Conservation (phyloP, 2,888 invertebrate species). For the Vanessa cardui region DNA sequence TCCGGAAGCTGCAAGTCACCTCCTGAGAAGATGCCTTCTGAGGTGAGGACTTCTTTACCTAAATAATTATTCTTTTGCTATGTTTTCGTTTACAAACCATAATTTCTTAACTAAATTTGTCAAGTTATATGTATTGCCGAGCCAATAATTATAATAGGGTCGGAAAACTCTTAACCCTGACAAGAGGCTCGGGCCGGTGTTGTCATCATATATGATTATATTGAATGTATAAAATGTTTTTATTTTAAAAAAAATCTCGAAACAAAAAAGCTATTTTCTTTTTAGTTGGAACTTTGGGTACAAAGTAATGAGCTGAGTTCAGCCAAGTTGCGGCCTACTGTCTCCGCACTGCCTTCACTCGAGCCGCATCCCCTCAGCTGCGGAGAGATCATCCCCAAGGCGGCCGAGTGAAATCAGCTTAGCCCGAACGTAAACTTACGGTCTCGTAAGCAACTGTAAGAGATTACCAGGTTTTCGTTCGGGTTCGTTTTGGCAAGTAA, state of each 20-base stretch:
- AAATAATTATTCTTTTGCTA: too few relatives aligned
- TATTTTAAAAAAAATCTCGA: too few relatives aligned
- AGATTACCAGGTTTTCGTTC: conserved; percentile 44
- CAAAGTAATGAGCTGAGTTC: conserved; percentile 79
- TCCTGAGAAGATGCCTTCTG: conserved; percentile 72
- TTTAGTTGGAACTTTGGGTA: conserved; percentile 79
- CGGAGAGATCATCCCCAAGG: conserved; percentile 62
- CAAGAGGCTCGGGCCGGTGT: too few relatives aligned
- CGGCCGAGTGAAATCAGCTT: conserved; percentile 59
- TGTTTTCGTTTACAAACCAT: too few relatives aligned
- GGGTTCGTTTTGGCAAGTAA: conserved; percentile 34
- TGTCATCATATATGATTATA: too few relatives aligned
- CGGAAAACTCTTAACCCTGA: too few relatives aligned
- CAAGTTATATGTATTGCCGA: too few relatives aligned
- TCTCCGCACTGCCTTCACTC: conserved; percentile 50
- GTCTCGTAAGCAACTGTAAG: conserved; percentile 51
- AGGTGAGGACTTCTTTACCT: conserved; percentile 50
- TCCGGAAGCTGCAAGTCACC: conserved; percentile 68
- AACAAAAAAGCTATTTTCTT: conserved; percentile 31
- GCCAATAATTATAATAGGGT: too few relatives aligned
- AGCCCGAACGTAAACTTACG: conserved; percentile 58
- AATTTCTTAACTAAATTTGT: too few relatives aligned
- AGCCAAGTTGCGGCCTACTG: conserved; percentile 63
- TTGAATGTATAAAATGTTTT: too few relatives aligned
- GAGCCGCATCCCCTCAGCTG: conserved; percentile 57